Evolutionary conservation across 1,140 invertebrate species (phyloP).

Genomic region (Gryllus bimaculatus): DNA sequence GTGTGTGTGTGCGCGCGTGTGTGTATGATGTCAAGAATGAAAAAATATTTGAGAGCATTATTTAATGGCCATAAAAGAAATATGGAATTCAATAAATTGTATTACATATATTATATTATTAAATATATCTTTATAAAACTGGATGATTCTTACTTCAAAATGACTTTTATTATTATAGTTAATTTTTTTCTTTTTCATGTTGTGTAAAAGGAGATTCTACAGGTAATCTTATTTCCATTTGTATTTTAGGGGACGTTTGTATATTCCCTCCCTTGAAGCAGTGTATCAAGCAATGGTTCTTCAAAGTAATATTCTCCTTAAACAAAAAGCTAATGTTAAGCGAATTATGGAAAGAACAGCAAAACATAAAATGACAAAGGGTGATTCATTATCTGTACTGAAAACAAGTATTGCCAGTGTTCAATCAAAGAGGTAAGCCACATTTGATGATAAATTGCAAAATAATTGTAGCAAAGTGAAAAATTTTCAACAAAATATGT

Average conservation of each 20-base stretch:
- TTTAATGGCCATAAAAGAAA: too few relatives aligned
- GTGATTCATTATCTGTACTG: not conserved
- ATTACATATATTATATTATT: too few relatives aligned
- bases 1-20: too few relatives aligned
- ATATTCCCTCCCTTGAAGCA: slow-evolving; percentile 50
- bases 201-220: too few relatives aligned
- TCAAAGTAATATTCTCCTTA: slow-evolving; percentile 47
- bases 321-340: slow-evolving; percentile 33
- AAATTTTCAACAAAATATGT: too few relatives aligned
- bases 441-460: not conserved
- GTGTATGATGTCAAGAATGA: too few relatives aligned
- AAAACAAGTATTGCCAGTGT: not conserved
- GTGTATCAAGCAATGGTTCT: slow-evolving; percentile 55
- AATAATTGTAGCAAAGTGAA: not conserved
- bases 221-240: not conserved
- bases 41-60: too few relatives aligned
- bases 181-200: too few relatives aligned
- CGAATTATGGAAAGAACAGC: not conserved
- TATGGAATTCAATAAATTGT: too few relatives aligned
- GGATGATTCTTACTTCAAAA: too few relatives aligned
- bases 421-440: not conserved
- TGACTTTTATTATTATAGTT: too few relatives aligned
- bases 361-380: not conserved
- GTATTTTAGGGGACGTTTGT: slow-evolving; percentile 26
- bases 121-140: too few relatives aligned